Base-by-base conservation (phyloP, 2,888 invertebrate genomes). In the Drosophila anomalata region DNA sequence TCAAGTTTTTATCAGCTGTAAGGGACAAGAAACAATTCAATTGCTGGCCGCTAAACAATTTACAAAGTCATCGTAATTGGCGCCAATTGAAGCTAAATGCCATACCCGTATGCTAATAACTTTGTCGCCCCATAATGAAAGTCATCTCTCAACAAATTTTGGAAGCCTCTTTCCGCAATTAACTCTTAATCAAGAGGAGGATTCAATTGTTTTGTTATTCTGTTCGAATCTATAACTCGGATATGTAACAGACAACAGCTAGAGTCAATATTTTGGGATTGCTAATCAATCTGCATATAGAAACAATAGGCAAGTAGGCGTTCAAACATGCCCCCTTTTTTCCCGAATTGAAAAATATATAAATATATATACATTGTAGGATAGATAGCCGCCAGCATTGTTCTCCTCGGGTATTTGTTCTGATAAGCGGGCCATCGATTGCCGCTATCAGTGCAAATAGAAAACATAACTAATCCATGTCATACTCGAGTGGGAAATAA, bases 31-130 rank as follows among this genome's bases (percentile, higher is more conserved):
- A 41, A 17, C 17, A 58, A 71, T 62, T 52, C 76, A 81, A 86
- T 81, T 76, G 75, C 70, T 53, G 42, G 56, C 60, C 57, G 77
- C 76, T 72, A 77, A 79, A 75, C 73, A 79, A 86, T 81, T 81
- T 81, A 73, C 70, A 73, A 70, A 68, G 76, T 73, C 68, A 63
- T 55, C 78, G 81, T 85, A 85, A 85, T 85, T 87, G 84, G 75
- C 76, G 75, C 56, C 84, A 84, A 84, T 84, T 84, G 84, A 81
- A 63, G 78, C 76, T 73, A 78, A 84, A 87, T 84, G 73, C 48
- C 73, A 73, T 8, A 8, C 29, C 2, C 29, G 9, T 60, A 36
- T 81, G 70, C 53, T 78, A 54, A 67, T 56, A 70, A 66, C 75
- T 75, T 26, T 47, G 24, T 39, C 4, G 9, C 46, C 20, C 8